Evolutionary conservation across 2,113 vertebrate species (phyloP).

Genomic region (Oryzias woworae): DNA sequence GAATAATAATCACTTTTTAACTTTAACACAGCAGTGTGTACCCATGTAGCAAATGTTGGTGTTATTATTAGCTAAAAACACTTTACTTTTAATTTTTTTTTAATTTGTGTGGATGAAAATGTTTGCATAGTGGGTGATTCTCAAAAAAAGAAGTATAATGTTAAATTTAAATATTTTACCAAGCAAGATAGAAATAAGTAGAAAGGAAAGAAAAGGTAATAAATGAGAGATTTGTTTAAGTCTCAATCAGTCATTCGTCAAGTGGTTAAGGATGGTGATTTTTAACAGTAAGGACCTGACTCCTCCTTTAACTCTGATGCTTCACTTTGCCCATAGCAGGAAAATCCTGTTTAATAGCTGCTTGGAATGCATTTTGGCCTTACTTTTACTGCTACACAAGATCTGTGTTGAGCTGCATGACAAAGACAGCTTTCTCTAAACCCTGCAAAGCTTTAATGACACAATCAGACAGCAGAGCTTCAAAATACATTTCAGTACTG

Average conservation of each 20-base stretch:
- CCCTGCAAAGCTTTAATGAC: slow-evolving; percentile 27
- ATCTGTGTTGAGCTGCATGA: slow-evolving; percentile 31
- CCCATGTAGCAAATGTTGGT: no score
- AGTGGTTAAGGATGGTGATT: slow-evolving; percentile 37
- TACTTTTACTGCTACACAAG: slow-evolving; percentile 14
- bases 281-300: slow-evolving; percentile 52
- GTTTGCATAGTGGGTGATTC: no score
- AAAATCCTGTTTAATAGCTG: slow-evolving; percentile 39
- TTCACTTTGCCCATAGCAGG: slow-evolving; percentile 41
- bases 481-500: slow-evolving; percentile 25
- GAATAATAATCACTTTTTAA: no score
- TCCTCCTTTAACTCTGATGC: slow-evolving; percentile 37
- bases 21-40: no score
- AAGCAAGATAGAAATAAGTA: background rate
- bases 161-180: background rate
- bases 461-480: slow-evolving; percentile 42
- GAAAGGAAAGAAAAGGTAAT: background rate
- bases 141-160: no score
- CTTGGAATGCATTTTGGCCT: slow-evolving; percentile 25
- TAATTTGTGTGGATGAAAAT: no score
- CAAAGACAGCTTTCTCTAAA: slow-evolving; percentile 43
- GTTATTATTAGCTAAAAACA: no score
- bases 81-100: no score
- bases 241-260: slow-evolving; percentile 38
- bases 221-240: background rate